These are phyloP conservation scores for Melanostigma gelatinosum DNA, from an alignment of 2,113 vertebrate species.

Conservation along the genomic window DNA sequence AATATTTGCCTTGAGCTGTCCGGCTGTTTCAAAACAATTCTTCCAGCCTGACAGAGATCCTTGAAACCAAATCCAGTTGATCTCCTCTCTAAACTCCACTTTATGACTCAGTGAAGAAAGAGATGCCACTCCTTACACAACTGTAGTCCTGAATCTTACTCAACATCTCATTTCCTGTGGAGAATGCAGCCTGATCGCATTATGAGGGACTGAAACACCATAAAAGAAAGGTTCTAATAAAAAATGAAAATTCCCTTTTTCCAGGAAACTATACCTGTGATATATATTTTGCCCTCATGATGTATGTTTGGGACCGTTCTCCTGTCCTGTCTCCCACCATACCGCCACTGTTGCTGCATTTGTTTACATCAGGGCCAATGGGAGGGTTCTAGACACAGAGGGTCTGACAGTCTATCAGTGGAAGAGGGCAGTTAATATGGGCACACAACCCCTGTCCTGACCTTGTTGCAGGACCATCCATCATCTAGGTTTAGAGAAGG, in stretches of 20 bases:
- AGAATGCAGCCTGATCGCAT: conserved; percentile 40
- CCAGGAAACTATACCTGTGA: conserved; percentile 8
- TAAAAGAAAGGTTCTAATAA: conserved; percentile 39
- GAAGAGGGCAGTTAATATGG: conserved; percentile 71
- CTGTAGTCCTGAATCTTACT: conserved; percentile 31
- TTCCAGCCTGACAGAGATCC: conserved; percentile 28
- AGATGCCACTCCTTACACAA: conserved; percentile 36
- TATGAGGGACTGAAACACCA: conserved; percentile 44
- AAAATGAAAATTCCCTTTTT: conserved; percentile 8
- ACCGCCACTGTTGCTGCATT: conserved; percentile 29
- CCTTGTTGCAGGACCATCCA: conserved; percentile 67
- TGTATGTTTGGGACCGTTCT: conserved; percentile 7
- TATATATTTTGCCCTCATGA: conserved; percentile 23
- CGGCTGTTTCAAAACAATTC: conserved; percentile 43
- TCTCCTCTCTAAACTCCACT: conserved; percentile 46
- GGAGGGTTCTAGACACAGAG: conserved; percentile 55
- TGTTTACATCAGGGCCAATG: conserved; percentile 68
- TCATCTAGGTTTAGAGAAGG: conserved; percentile 60
- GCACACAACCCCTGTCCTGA: conserved; percentile 66
- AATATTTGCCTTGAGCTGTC: conserved; percentile 51
- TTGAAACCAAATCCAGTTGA: conserved; percentile 61
- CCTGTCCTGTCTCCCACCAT: conserved; percentile 3
- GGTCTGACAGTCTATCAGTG: conserved; percentile 67
- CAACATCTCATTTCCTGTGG: conserved; percentile 57
- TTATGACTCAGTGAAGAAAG: conserved; percentile 58